phyloP scores from a whole-genome alignment of 2,113 vertebrate genomes.

The Pseudorhombus dupliciocellatus region DNA sequence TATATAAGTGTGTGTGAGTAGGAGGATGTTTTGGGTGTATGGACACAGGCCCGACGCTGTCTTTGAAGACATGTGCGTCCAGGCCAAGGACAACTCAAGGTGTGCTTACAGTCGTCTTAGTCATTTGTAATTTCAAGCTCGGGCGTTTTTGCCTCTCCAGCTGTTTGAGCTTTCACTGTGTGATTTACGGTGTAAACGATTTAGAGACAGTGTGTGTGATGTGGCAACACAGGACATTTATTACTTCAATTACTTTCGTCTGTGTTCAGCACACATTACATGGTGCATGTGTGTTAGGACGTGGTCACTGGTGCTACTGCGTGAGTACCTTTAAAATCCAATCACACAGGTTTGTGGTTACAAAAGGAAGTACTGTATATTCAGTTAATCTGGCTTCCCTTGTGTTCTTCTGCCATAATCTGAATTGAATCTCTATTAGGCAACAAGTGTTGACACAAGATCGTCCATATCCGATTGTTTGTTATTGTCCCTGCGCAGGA shows the following conservation, averaged over 20 bases:
- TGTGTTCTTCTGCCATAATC: not conserved
- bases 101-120: conserved; percentile 41
- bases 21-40: conserved; percentile 23
- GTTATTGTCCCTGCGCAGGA: not conserved
- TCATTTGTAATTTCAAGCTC: conserved; percentile 49
- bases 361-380: not conserved
- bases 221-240: conserved; percentile 14
- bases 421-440: not conserved
- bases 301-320: not conserved
- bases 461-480: not conserved
- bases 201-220: conserved; percentile 1
- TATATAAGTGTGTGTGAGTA: conserved; percentile 17
- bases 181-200: conserved; percentile 22
- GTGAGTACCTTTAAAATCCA: not conserved
- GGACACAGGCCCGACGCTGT: conserved; percentile 58
- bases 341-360: not conserved
- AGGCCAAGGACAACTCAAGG: conserved; percentile 68
- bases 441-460: too few relatives aligned
- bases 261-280: conserved; percentile 1
- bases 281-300: not conserved
- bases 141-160: conserved; percentile 1
- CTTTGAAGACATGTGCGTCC: conserved; percentile 70
- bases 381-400: not conserved
- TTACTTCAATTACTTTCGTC: not conserved
- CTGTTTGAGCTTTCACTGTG: conserved; percentile 4